Base-by-base conservation (phyloP, 2,113 vertebrate genomes). In the Semicossyphus pulcher region DNA sequence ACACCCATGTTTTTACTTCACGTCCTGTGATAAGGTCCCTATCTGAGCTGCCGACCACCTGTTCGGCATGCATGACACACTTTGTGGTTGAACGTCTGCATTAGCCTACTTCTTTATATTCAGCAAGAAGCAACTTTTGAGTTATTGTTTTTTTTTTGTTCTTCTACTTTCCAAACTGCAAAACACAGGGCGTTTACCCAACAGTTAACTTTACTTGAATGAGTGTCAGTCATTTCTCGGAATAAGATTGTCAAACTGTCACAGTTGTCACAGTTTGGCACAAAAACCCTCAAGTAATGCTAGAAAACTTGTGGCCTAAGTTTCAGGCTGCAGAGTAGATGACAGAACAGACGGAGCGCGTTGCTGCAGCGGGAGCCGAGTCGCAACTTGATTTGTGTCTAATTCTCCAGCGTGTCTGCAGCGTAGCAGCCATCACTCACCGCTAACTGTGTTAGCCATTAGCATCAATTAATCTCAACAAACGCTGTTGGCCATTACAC, bases 401-500 rank as follows among this genome's bases (percentile, higher is more conserved):
- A 47, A 56, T 76, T 62, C 81, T 76, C 68, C 64, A 45, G 68
- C 69, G 87, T 72, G 75, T 81, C 81, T 83, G 80, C 59, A 20
- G 60, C 10, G 71, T 59, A 83, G 81, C 80, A 76, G 89, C 78
- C 72, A 91, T 90, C 88, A 54, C 78, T 91, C 88, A 88, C 67
- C 32, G 39, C 85, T 89, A 86, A 89, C 85, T 80, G 82, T 61
- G 82, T 91, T 80, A 81, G 76, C 88, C 86, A 89, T 92, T 92
- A 89, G 90, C 77, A 91, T 90, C 88, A 91, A 89, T 91, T 91
- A 91, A 90, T 91, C 88, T 88, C 80, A 81, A 65, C 80, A 88
- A 89, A 86, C 67, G 37, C 85, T 72, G 78, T 81, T 67, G 76
- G 89, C 81, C 59, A 76, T 89, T 86, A 79, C 51, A 32, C 86